phyloP scores from a whole-genome alignment of 2,113 vertebrate genomes.

The Gopherus flavomarginatus region DNA sequence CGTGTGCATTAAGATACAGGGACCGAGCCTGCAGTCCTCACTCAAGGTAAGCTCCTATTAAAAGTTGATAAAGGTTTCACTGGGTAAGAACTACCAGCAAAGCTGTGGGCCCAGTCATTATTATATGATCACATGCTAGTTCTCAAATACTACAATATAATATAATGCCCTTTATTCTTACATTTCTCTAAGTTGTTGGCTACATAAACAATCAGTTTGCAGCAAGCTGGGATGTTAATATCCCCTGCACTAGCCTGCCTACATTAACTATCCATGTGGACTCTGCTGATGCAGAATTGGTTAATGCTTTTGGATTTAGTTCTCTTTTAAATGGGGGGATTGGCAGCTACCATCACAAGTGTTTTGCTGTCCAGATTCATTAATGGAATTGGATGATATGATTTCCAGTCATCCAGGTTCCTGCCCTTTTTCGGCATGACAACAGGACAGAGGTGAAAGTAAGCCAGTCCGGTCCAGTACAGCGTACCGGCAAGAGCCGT shows the following conservation, averaged over 20 bases:
- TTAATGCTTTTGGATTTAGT: no score
- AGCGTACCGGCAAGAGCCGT: no score
- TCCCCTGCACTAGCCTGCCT: no score
- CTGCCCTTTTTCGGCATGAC: neutral
- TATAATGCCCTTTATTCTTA: neutral
- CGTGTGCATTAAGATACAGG: neutral
- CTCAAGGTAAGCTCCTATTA: neutral
- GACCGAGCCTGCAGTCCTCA: fast-evolving
- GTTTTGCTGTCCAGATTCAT: no score
- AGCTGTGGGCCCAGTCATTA: neutral
- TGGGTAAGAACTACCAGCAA: neutral
- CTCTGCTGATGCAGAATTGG: no score
- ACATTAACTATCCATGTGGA: neutral
- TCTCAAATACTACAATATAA: neutral
- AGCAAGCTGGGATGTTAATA: neutral
- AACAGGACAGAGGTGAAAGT: neutral
- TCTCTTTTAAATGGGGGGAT: neutral
- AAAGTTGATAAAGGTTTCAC: neutral
- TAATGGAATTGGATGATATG: no score
- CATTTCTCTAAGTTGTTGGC: neutral
- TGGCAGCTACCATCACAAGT: neutral
- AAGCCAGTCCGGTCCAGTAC: no score
- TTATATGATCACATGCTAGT: neutral
- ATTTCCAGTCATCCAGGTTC: neutral
- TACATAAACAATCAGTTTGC: neutral